Percentiles rank a stretch among this genome's conserved stretches.
Conservation (phyloP, 2,797 vertebrate species). For the Aphelocoma californica region DNA sequence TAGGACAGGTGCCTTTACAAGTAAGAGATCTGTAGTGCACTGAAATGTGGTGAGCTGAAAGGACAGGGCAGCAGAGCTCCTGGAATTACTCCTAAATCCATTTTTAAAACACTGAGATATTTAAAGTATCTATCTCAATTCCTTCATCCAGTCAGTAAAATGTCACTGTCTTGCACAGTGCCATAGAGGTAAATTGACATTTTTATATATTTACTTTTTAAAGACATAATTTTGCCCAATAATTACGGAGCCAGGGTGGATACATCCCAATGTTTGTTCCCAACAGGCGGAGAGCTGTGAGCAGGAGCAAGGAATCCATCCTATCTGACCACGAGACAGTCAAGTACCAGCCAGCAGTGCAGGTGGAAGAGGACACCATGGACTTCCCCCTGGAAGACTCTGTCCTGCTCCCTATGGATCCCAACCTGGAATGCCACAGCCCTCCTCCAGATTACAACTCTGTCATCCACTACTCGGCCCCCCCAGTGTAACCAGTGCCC, state of each 20-base stretch:
- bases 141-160: not conserved
- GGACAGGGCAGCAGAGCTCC: not conserved
- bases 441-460: slow-evolving; percentile 93
- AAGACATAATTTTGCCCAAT: not conserved
- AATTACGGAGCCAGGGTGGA: not conserved
- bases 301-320: slow-evolving; percentile 89
- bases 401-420: slow-evolving; percentile 78
- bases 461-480: slow-evolving; percentile 88
- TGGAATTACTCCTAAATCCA: not conserved
- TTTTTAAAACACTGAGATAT: not conserved
- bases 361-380: slow-evolving; percentile 75
- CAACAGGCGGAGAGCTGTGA: slow-evolving; percentile 83
- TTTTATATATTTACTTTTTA: not conserved
- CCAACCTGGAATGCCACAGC: slow-evolving; percentile 89
- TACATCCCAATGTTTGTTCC: not conserved
- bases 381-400: slow-evolving; percentile 87
- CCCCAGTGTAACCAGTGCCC: slow-evolving; percentile 78
- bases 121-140: not conserved
- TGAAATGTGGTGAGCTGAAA: not conserved
- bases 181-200: not conserved
- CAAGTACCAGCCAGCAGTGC: slow-evolving; percentile 73
- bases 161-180: not conserved
- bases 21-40: not conserved
- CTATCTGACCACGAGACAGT: slow-evolving; percentile 76
- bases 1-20: not conserved